phyloP scores from a whole-genome alignment of 2,797 vertebrate genomes.

The Apodemus agrarius region DNA sequence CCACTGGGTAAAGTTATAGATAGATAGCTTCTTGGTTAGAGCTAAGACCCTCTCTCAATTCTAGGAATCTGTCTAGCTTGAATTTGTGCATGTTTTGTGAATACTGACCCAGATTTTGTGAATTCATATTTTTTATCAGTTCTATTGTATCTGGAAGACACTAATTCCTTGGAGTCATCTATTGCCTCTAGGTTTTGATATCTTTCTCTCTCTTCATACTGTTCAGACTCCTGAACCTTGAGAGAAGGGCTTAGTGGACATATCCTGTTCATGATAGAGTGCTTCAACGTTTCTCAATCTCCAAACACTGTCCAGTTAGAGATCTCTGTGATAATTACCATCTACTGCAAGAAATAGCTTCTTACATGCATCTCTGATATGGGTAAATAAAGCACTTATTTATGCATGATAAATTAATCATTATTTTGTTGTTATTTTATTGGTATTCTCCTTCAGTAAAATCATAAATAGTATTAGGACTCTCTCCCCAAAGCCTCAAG shows the following conservation, averaged over 20 bases:
- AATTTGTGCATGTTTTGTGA: neutral
- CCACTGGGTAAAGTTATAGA: neutral
- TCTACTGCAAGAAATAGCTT: neutral
- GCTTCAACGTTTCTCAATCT: neutral
- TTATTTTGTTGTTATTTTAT: neutral
- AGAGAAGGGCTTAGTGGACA: neutral
- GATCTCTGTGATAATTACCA: neutral
- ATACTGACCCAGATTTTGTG: neutral
- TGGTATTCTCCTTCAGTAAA: neutral
- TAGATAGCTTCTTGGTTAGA: neutral
- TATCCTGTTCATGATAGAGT: no score
- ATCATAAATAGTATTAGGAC: neutral
- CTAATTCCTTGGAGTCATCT: neutral
- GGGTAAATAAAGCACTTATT: neutral
- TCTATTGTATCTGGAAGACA: neutral
- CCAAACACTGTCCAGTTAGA: neutral
- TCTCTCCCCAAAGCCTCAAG: neutral
- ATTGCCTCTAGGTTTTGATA: neutral
- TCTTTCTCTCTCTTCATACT: neutral
- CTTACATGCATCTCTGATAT: neutral
- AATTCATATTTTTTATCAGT: neutral
- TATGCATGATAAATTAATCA: neutral
- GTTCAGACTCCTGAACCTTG: neutral
- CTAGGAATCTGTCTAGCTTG: neutral
- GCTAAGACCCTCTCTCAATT: neutral